phyloP scores from a whole-genome alignment of 1,140 invertebrate species.

The Drosophila sp. region DNA sequence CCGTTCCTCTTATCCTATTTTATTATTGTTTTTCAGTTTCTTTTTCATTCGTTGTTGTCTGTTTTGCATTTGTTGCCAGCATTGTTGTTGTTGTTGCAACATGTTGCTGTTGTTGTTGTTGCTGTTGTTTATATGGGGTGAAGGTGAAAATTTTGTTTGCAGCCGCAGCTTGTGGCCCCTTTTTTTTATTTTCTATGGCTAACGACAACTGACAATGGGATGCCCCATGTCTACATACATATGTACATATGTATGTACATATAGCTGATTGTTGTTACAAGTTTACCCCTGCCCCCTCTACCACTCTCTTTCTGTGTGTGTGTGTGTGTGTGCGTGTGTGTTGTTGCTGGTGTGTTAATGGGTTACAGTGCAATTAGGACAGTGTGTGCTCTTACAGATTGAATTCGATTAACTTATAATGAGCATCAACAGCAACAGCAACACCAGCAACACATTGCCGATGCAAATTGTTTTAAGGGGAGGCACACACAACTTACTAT shows the following conservation, averaged over 20 bases:
- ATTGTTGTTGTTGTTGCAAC: conserved; percentile 9
- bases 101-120: conserved; percentile 30
- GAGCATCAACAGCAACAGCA: conserved; percentile 10
- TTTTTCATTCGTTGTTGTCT: conserved; percentile 30
- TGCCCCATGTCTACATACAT: conserved; percentile 19
- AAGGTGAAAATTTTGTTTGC: conserved; percentile 69
- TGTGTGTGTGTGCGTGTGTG: conserved; percentile 18
- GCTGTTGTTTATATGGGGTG: conserved; percentile 58
- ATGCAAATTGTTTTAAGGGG: conserved; percentile 10
- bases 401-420: conserved; percentile 54
- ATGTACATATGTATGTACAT: not conserved
- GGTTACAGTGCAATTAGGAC: conserved; percentile 79
- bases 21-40: conserved; percentile 38
- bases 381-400: conserved; percentile 46
- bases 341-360: conserved; percentile 62
- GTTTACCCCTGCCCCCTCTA: not conserved
- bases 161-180: conserved; percentile 44
- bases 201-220: conserved; percentile 50
- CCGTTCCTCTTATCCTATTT: conserved; percentile 21
- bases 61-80: conserved; percentile 28
- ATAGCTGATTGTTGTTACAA: conserved; percentile 36
- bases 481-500: conserved; percentile 2
- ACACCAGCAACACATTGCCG: conserved; percentile 1
- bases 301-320: not conserved
- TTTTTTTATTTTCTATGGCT: conserved; percentile 22